Percentiles rank a stretch among this genome's conserved stretches.
Conservation (phyloP, 2,113 vertebrate genomes). For the Dolichallabes microphthalmus region DNA sequence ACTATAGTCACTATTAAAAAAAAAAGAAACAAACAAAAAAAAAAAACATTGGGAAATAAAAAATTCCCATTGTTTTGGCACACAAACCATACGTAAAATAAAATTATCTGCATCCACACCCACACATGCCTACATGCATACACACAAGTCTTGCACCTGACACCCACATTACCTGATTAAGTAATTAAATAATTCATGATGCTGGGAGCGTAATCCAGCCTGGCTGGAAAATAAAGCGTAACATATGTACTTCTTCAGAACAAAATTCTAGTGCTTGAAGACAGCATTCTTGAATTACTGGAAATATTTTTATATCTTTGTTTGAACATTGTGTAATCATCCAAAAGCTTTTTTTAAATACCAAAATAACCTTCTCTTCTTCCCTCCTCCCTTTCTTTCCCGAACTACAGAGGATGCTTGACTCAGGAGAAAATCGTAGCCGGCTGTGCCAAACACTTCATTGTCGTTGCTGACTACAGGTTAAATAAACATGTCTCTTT, state of each 20-base stretch:
- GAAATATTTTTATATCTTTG: neutral
- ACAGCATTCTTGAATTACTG: neutral
- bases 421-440: constrained; percentile 98
- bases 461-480: constrained; percentile 97
- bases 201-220: neutral
- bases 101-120: neutral
- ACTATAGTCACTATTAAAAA: neutral
- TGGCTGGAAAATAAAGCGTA: neutral
- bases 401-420: constrained; percentile 83
- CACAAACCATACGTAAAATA: neutral
- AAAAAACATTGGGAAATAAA: neutral
- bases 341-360: neutral
- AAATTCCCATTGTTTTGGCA: neutral
- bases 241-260: neutral
- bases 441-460: constrained; percentile 87
- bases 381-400: neutral
- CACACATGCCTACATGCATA: neutral
- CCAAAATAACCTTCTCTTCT: neutral
- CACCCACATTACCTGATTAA: neutral
- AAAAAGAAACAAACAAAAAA: too few species aligned
- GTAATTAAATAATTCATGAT: neutral
- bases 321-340: neutral
- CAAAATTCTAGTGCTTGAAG: neutral
- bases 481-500: constrained; percentile 53
- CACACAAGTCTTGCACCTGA: neutral